Evolutionary conservation across 2,797 vertebrate genomes (phyloP).

Genomic region (Arnoldichthys spilopterus): DNA sequence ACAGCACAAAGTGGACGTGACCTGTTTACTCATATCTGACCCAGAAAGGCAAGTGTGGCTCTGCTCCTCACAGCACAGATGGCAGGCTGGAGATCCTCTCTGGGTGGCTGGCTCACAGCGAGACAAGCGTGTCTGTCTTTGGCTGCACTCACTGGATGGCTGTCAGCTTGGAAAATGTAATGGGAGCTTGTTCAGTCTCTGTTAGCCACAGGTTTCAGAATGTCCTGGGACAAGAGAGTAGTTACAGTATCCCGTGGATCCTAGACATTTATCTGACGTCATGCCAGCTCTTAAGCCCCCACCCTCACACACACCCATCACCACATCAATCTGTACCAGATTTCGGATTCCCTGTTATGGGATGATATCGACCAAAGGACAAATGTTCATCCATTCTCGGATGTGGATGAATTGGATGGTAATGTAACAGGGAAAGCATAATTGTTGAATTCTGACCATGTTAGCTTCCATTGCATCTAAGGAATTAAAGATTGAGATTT

Average conservation of each 20-base stretch:
- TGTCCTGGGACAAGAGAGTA: slow-evolving; percentile 42
- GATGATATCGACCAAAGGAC: background rate
- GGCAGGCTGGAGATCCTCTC: slow-evolving; percentile 58
- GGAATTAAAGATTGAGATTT: background rate
- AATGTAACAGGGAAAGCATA: background rate
- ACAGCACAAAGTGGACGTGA: slow-evolving; percentile 15
- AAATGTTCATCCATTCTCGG: background rate
- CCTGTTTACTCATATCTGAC: slow-evolving; percentile 51
- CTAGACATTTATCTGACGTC: background rate
- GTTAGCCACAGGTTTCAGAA: slow-evolving; percentile 44
- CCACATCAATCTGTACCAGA: background rate
- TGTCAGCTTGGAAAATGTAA: slow-evolving; percentile 60
- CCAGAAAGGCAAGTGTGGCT: slow-evolving; percentile 36
- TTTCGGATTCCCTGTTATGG: slow-evolving; percentile 15
- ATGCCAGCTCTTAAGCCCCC: slow-evolving; percentile 4
- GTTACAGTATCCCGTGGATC: background rate
- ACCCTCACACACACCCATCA: slow-evolving; percentile 8
- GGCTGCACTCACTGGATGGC: slow-evolving; percentile 45
- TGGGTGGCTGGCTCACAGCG: slow-evolving; percentile 47
- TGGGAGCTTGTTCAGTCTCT: slow-evolving; percentile 45
- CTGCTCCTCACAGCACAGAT: slow-evolving; percentile 55
- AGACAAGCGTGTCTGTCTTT: slow-evolving; percentile 48
- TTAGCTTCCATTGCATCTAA: background rate
- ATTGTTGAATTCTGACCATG: background rate
- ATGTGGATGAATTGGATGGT: background rate